These are phyloP conservation scores for Hipposideros larvatus DNA, from an alignment of 2,797 vertebrate genomes.

Conservation along the genomic window DNA sequence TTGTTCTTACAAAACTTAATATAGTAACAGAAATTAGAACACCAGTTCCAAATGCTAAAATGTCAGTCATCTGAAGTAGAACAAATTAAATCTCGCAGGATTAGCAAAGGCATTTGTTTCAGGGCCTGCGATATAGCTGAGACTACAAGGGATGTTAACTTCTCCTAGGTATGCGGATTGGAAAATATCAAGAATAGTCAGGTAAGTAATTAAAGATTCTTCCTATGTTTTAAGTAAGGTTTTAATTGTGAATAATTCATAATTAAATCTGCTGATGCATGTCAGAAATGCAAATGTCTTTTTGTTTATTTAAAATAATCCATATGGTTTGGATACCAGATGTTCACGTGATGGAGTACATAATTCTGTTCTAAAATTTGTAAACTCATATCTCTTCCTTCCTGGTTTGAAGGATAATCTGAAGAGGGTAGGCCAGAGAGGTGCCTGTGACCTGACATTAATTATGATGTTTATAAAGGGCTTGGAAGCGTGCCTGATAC, in stretches of 20 bases:
- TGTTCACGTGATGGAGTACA: constrained; percentile 34
- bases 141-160: background rate
- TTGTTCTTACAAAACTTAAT: constrained; percentile 47
- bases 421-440: background rate
- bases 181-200: constrained; percentile 61
- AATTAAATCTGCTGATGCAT: constrained; percentile 20
- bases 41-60: constrained; percentile 41
- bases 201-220: constrained; percentile 29
- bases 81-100: constrained; percentile 68
- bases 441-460: background rate
- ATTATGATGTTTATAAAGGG: background rate
- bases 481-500: background rate
- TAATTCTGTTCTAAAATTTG: constrained; percentile 34
- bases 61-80: constrained; percentile 60
- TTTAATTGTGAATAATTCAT: constrained; percentile 54
- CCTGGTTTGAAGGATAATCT: background rate
- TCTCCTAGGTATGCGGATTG: background rate
- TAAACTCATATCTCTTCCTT: background rate
- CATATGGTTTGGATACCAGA: constrained; percentile 39
- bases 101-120: constrained; percentile 65
- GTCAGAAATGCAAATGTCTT: constrained; percentile 33
- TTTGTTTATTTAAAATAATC: constrained; percentile 63
- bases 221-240: constrained; percentile 13
- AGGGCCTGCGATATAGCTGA: background rate
- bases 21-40: constrained; percentile 58